These are phyloP conservation scores for Cheirogaleus major DNA, from an alignment of 2,797 vertebrate genomes.

Conservation along the genomic window DNA sequence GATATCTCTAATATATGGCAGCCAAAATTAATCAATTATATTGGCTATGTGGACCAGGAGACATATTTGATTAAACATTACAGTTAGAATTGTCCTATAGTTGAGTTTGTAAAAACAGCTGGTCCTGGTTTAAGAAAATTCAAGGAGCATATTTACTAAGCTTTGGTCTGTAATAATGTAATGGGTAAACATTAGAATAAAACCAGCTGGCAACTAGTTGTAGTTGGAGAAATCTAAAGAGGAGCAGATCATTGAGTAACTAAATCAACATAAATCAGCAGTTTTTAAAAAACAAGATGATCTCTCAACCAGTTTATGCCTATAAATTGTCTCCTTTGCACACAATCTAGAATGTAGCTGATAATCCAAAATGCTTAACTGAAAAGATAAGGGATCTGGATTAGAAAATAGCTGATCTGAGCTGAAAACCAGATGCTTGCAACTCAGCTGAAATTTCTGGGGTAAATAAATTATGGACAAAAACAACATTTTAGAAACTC, in stretches of 20 bases:
- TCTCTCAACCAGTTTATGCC: not conserved
- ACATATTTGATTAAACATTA: not conserved
- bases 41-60: not conserved
- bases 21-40: not conserved
- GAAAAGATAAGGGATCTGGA: constrained; percentile 49
- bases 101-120: not conserved
- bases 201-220: not conserved
- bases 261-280: constrained; percentile 21
- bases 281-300: not conserved
- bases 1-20: not conserved
- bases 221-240: not conserved
- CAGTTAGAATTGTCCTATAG: not conserved
- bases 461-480: constrained; percentile 79
- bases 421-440: constrained; percentile 76
- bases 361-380: constrained; percentile 42
- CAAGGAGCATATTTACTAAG: not conserved
- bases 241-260: not conserved
- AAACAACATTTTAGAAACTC: constrained; percentile 76
- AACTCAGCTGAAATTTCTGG: constrained; percentile 75
- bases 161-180: not conserved
- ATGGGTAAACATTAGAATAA: not conserved
- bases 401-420: constrained; percentile 73
- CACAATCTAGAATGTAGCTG: not conserved
- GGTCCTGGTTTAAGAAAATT: not conserved
- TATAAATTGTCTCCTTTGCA: not conserved